phyloP scores from a whole-genome alignment of 2,888 invertebrate species.

The Tipula unca region DNA sequence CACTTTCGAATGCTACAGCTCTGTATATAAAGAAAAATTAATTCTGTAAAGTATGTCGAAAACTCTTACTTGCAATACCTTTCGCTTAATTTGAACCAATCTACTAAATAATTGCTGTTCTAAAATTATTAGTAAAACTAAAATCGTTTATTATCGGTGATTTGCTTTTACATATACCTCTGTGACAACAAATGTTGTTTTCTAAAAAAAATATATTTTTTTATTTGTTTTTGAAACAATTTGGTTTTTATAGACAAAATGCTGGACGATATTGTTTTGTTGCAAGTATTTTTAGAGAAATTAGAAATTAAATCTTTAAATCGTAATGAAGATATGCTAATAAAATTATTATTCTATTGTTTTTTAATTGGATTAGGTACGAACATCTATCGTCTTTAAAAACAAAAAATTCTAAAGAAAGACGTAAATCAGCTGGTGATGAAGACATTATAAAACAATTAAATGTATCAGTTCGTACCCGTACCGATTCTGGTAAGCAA shows the following conservation, averaged over 20 bases:
- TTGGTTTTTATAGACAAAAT: constrained; percentile 14
- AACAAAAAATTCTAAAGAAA: constrained; percentile 43
- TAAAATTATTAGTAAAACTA: background rate
- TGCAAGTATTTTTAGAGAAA: constrained; percentile 4
- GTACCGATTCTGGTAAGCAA: constrained; percentile 79
- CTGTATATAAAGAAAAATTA: background rate
- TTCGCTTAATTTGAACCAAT: background rate
- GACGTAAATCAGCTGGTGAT: constrained; percentile 77
- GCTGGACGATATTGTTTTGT: constrained; percentile 4
- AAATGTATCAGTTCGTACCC: constrained; percentile 66
- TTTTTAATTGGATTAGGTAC: constrained; percentile 3
- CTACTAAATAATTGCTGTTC: background rate
- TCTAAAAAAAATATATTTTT: background rate
- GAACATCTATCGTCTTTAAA: constrained; percentile 29
- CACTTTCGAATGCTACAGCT: too few species aligned
- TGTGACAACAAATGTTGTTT: background rate
- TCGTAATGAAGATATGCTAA: background rate
- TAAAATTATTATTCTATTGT: background rate
- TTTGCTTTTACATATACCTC: background rate
- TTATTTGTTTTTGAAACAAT: constrained; percentile 2
- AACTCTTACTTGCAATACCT: background rate
- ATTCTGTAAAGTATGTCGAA: background rate
- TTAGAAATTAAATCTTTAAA: background rate
- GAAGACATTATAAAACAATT: constrained; percentile 61
- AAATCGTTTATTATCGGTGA: background rate